Evolutionary conservation across 1,140 invertebrate genomes (phyloP).

Genomic region (Drosophila quadrilineata): DNA sequence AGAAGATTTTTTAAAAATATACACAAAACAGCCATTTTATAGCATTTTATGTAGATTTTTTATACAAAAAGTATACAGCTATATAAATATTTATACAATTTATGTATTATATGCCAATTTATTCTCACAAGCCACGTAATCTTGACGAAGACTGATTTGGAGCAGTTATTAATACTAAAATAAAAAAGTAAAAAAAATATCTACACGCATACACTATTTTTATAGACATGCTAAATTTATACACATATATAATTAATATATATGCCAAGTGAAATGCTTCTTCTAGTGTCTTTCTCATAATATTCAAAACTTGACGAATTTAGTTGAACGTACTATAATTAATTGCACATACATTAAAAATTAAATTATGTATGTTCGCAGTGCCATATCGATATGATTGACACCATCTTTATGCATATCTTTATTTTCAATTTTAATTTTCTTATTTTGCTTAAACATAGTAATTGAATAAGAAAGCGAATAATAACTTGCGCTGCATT

Average conservation of each 20-base stretch:
- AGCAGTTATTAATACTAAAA: slow-evolving; percentile 50
- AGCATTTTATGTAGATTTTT: slow-evolving; percentile 59
- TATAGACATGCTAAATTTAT: background rate
- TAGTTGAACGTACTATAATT: slow-evolving; percentile 61
- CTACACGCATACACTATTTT: slow-evolving; percentile 28
- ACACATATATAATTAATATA: slow-evolving; percentile 18
- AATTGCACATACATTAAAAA: slow-evolving; percentile 25
- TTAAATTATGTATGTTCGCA: slow-evolving; percentile 17
- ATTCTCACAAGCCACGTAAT: slow-evolving; percentile 64
- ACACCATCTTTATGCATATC: slow-evolving; percentile 66
- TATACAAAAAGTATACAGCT: slow-evolving; percentile 42
- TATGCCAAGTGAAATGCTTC: slow-evolving; percentile 8
- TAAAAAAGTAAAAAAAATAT: no score
- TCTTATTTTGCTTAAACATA: slow-evolving; percentile 44
- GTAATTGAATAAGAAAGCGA: slow-evolving; percentile 19
- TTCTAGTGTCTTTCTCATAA: slow-evolving; percentile 43
- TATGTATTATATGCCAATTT: slow-evolving; percentile 64
- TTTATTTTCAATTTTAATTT: slow-evolving; percentile 48
- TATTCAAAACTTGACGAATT: slow-evolving; percentile 62
- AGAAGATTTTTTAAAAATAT: slow-evolving; percentile 58
- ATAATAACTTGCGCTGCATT: slow-evolving; percentile 53
- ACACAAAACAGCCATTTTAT: slow-evolving; percentile 48
- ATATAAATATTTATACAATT: slow-evolving; percentile 32
- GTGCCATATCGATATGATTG: slow-evolving; percentile 63
- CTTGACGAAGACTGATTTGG: slow-evolving; percentile 64